Base-by-base conservation (phyloP, 1,140 invertebrate genomes). In the Megalonaias nervosa region DNA sequence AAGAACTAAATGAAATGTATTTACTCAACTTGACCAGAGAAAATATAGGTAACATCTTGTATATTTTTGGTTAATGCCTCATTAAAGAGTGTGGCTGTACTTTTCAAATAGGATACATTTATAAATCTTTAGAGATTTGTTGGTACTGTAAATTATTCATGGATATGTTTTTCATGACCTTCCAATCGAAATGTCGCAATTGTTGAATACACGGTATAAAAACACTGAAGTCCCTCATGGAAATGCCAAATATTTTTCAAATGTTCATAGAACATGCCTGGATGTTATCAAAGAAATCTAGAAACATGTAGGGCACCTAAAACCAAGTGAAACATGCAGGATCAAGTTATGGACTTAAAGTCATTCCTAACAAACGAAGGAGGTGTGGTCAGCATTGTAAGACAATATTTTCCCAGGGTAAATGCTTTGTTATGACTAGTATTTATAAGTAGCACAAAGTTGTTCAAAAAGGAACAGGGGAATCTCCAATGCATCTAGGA, bases 351-450 rank as follows among this genome's bases (percentile, higher is more conserved):
- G 23, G 21, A 75, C 62, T 69, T 75, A 4, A 69, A 69, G 38
- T 12, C 74, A 2, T 67, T 56, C 17, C 12, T 62, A 15, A 26
- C 31, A 38, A 21, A 15, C 16, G 61, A 75, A 6, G 38, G 1
- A 69, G 19, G 14, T 61, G 59, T 75, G 15, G 17, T 75, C 9
- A 58, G 66, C 3, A 60, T 75, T n/a, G 74, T 60, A 17, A 14
- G 65, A 58, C 75, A 64, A 16, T 80, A 75, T 68, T 68, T 61
- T 55, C 26, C n/a, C n/a, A 73, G 16, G 74, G 70, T 14, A 55
- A 38, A 57, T 80, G 79, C 55, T 74, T 72, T 66, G 74, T 80
- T 6, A 76, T 71, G 17, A 73, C 65, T 1, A 80, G 74, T 5
- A 67, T 73, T 23, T 76, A 65, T 38, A 65, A 80, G 66, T 21